phyloP scores from a whole-genome alignment of 2,797 vertebrate genomes.

The Acanthopagrus latus region DNA sequence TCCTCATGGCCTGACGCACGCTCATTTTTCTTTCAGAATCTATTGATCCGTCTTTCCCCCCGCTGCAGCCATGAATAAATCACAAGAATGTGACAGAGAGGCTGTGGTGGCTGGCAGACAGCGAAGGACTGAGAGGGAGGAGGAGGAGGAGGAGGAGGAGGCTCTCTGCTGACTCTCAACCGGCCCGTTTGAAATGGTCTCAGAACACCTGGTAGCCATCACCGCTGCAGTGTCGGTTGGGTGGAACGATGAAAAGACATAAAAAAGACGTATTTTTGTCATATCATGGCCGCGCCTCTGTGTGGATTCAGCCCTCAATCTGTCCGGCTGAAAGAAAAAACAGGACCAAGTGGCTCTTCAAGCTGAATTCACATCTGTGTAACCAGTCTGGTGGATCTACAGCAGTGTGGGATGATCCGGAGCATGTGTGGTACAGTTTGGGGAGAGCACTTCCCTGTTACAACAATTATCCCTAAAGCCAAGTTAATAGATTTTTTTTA shows the following conservation, averaged over 20 bases:
- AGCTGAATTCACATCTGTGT: background rate
- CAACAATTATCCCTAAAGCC: too few species aligned
- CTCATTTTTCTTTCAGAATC: conserved; percentile 76
- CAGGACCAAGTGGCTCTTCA: background rate
- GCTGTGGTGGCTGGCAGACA: conserved; percentile 41
- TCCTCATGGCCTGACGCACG: conserved; percentile 52
- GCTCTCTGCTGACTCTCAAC: conserved; percentile 32
- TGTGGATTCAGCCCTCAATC: background rate
- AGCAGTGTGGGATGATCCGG: too few species aligned
- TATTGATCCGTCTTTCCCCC: conserved; percentile 76
- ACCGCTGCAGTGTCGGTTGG: background rate
- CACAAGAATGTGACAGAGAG: conserved; percentile 75
- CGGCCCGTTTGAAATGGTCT: conserved; percentile 29
- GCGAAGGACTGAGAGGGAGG: conserved; percentile 24
- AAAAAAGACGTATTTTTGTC: background rate
- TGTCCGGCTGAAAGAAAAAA: background rate
- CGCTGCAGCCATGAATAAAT: conserved; percentile 79
- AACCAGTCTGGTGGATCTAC: too few species aligned
- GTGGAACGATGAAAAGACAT: background rate
- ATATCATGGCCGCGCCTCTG: background rate
- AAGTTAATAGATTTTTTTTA: too few species aligned
- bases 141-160: conserved; percentile 26
- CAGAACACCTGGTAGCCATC: conserved; percentile 7
- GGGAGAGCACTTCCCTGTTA: too few species aligned
- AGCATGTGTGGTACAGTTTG: too few species aligned